phyloP scores from a whole-genome alignment of 2,113 vertebrate species.

The Ranitomeya imitator region DNA sequence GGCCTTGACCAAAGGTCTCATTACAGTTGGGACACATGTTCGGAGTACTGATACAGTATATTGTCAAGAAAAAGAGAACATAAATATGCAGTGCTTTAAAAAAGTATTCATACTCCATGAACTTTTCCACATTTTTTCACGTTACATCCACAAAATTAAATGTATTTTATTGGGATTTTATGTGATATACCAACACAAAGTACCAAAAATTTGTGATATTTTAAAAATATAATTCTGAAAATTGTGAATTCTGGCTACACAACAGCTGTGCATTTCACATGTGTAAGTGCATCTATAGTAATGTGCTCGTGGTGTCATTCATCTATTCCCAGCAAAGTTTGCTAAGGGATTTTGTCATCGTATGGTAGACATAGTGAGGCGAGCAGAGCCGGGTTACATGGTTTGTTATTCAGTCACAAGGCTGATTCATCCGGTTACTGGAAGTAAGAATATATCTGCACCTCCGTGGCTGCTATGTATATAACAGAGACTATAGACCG shows the following conservation, averaged over 20 bases:
- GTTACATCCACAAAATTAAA: no score
- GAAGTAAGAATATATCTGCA: neutral
- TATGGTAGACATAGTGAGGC: neutral
- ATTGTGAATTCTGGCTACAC: neutral
- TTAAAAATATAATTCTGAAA: no score
- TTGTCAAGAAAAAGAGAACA: no score
- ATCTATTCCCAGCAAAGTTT: slow-evolving; percentile 14
- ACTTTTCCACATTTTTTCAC: no score
- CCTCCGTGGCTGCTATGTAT: neutral
- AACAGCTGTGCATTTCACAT: neutral
- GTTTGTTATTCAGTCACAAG: neutral
- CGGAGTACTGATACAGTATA: no score
- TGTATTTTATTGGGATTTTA: no score
- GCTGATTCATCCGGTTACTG: slow-evolving; percentile 36
- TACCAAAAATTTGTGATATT: no score
- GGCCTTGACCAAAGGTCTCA: no score
- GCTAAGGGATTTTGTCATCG: neutral
- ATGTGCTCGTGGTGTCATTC: neutral
- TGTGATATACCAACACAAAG: no score
- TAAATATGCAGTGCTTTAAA: no score
- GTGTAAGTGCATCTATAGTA: slow-evolving; percentile 6
- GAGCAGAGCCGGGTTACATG: neutral
- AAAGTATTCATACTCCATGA: no score
- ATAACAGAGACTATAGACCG: neutral
- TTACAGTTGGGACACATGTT: no score